These are phyloP conservation scores for Alcedo quadribrachys DNA, from an alignment of 2,797 vertebrate species.

Conservation along the genomic window DNA sequence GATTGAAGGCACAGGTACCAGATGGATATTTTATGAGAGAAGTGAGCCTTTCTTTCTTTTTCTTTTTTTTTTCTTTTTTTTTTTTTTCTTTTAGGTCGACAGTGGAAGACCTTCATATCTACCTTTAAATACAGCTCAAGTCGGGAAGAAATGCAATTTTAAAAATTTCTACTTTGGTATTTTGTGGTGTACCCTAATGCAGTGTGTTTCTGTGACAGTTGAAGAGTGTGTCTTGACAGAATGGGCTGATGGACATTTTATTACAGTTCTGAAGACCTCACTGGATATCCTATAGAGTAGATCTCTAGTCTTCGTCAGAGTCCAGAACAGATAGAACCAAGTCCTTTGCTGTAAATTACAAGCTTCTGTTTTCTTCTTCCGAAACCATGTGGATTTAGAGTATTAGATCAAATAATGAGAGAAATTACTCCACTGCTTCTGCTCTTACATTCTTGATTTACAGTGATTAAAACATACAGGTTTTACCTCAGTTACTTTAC, in stretches of 20 bases:
- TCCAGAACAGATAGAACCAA: not conserved
- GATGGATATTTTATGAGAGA: not conserved
- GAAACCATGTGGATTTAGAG: not conserved
- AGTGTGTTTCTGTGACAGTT: not conserved
- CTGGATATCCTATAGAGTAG: not conserved
- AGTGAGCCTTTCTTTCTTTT: not conserved
- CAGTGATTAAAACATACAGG: not conserved
- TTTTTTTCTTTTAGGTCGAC: conserved; percentile 5
- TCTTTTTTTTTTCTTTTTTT: not conserved
- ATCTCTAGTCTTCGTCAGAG: not conserved
- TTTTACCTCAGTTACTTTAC: not conserved
- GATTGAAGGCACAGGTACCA: not conserved
- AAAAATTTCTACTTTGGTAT: no score
- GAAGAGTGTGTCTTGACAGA: not conserved
- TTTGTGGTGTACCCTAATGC: not conserved
- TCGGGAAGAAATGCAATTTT: not conserved
- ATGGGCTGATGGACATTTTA: not conserved
- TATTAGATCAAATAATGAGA: not conserved
- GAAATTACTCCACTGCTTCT: not conserved
- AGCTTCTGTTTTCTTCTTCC: not conserved
- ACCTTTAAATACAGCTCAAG: not conserved
- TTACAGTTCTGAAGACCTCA: not conserved
- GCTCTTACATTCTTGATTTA: not conserved
- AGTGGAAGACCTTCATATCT: not conserved
- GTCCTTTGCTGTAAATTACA: not conserved